Evolutionary conservation across 2,888 invertebrate species (phyloP).

Genomic region (Trilocha varians): DNA sequence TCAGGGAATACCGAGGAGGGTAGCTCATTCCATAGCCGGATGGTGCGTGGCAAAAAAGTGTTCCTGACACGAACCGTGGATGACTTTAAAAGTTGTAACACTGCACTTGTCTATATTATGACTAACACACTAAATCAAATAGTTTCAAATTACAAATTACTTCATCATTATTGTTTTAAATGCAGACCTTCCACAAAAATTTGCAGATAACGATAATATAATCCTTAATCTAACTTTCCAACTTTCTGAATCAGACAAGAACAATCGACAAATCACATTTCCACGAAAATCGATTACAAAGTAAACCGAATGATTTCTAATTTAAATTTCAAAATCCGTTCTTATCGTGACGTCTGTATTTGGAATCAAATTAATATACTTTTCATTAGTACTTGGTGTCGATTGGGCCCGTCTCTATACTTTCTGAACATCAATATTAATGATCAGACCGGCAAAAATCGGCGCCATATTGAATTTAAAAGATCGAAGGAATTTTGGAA

Average conservation of each 20-base stretch:
- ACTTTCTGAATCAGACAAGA: neutral
- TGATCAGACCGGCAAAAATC: conserved; percentile 19
- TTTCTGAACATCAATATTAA: conserved; percentile 46
- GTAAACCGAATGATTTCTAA: conserved; percentile 11
- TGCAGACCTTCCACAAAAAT: too few species aligned
- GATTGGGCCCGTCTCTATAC: conserved; percentile 33
- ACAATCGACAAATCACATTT: conserved; percentile 1
- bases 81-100: too few species aligned
- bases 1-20: too few species aligned
- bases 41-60: too few species aligned
- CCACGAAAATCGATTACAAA: conserved; percentile 6
- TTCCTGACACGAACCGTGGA: too few species aligned
- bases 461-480: neutral
- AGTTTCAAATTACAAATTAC: too few species aligned
- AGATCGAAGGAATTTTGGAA: neutral
- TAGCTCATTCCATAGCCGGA: too few species aligned
- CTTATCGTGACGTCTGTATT: conserved; percentile 24
- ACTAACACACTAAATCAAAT: too few species aligned
- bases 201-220: too few species aligned
- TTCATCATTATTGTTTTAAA: too few species aligned
- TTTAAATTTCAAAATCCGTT: conserved; percentile 31
- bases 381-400: conserved; percentile 51
- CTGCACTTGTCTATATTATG: too few species aligned
- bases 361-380: conserved; percentile 34
- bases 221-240: too few species aligned